Base-by-base conservation (phyloP, 1,140 invertebrate genomes). In the Drosophila sechellia region DNA sequence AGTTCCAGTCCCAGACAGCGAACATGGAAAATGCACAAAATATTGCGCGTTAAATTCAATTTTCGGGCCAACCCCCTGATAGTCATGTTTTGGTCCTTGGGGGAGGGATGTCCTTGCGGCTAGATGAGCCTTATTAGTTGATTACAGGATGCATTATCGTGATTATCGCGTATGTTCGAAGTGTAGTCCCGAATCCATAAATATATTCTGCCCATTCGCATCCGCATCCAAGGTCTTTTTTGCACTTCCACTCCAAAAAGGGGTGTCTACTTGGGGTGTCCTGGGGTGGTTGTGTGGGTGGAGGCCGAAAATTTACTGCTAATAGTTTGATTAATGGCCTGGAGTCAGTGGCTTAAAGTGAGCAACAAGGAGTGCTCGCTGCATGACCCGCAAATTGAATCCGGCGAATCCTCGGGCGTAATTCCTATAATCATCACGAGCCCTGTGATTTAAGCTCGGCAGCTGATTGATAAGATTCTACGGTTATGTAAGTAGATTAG, bases 81-180 rank as follows among this genome's bases (percentile, higher is more conserved):
- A 39, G 37, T 17, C 8, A 10, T 42, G 25, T 56, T 12, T 34
- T 22, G 20, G 20, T 11, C 37, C 12, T 15, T 34, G 3, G 53
- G 66, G 57, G 70, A 34, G 81, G 39, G 61, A 69, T 79, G 83
- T 76, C 58, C 64, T 79, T 77, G 79, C 52, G 68, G 77, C 66
- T 81, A 79, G 75, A 91, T 83, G 90, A 85, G 85, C 90, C 83
- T 91, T 92, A 92, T 92, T 92, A 92, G 91, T 92, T 92, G 91
- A 92, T 92, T 92, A 92, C 91, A 92, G 85, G 83, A 91, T 90
- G 81, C 91, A 92, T 92, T 92, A 92, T 92, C 90, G 81, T 92
- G 91, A 92, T 92, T 91, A 92, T 92, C 80, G 74, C 77, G 77
- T 79, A 87, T 79, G 79, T 73, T 73, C 59, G 40, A 56, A 69